These are phyloP conservation scores for Lithobates pipiens DNA, from an alignment of 2,797 vertebrate genomes.

Conservation along the genomic window DNA sequence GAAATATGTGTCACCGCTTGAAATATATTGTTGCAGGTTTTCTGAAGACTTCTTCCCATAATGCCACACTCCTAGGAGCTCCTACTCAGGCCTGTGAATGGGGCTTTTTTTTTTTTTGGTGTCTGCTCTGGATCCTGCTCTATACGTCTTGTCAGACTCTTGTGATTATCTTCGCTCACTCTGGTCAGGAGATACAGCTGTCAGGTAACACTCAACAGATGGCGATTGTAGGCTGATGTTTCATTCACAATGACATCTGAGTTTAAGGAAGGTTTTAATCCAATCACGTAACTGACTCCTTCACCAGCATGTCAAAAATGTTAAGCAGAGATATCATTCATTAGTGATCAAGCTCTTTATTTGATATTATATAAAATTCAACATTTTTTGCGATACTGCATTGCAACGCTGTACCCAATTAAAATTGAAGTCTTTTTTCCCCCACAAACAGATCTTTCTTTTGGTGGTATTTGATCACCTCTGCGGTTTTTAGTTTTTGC, in stretches of 20 bases:
- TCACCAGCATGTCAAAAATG: conserved; percentile 68
- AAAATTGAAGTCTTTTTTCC: too few species aligned
- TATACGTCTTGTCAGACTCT: conserved; percentile 65
- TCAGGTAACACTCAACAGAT: conserved; percentile 79
- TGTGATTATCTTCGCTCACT: conserved; percentile 68
- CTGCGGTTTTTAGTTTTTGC: too few species aligned
- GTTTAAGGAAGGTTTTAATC: conserved; percentile 71
- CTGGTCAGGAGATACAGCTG: conserved; percentile 78
- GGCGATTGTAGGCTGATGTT: conserved; percentile 69
- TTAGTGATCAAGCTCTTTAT: conserved; percentile 52
- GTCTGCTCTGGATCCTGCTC: conserved; percentile 22
- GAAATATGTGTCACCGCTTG: background rate
- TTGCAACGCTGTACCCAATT: too few species aligned
- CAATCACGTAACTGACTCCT: conserved; percentile 70
- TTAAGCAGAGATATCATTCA: conserved; percentile 72
- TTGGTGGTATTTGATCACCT: too few species aligned
- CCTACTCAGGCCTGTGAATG: background rate
- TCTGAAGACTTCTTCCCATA: background rate
- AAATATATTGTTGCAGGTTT: background rate
- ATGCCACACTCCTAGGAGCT: background rate
- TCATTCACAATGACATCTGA: conserved; percentile 73
- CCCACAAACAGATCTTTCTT: too few species aligned
- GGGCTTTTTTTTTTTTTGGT: conserved; percentile 50
- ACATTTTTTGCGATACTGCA: too few species aligned
- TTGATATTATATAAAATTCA: background rate